Evolutionary conservation across 2,113 vertebrate genomes (phyloP).

Genomic region (Pholis gunnellus): DNA sequence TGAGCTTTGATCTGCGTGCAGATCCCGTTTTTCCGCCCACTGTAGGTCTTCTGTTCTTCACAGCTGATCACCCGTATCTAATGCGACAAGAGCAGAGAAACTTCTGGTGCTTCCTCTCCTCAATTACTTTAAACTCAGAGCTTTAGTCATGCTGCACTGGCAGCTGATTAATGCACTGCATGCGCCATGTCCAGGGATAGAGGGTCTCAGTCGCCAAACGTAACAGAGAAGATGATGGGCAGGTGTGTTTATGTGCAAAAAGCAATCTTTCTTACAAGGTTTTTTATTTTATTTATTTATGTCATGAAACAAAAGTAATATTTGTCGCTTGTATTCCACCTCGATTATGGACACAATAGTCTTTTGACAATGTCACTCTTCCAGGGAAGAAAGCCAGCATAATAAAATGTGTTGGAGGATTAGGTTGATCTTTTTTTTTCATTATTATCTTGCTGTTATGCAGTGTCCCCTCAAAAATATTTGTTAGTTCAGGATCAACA

Average conservation of each 20-base stretch:
- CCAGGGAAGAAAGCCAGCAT: not conserved
- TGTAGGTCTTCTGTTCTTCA: constrained; percentile 49
- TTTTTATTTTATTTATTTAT: not conserved
- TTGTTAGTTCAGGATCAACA: constrained; percentile 48
- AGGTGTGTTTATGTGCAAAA: constrained; percentile 31
- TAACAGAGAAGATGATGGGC: constrained; percentile 31
- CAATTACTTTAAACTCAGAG: constrained; percentile 49
- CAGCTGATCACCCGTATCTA: constrained; percentile 75
- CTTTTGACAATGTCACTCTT: constrained; percentile 26
- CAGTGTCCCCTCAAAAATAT: constrained; percentile 25
- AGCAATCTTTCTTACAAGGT: constrained; percentile 16
- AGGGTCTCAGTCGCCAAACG: constrained; percentile 63
- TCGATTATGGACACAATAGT: not conserved
- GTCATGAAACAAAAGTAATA: constrained; percentile 9
- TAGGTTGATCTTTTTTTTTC: constrained; percentile 35
- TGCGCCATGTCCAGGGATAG: constrained; percentile 54
- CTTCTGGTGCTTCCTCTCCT: constrained; percentile 52
- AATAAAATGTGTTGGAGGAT: constrained; percentile 3
- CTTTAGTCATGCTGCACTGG: constrained; percentile 72
- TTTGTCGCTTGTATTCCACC: constrained; percentile 11
- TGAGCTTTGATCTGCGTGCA: constrained; percentile 66
- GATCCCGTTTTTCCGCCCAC: constrained; percentile 62
- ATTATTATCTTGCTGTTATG: constrained; percentile 28
- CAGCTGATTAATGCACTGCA: constrained; percentile 75
- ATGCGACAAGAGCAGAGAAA: constrained; percentile 72